Evolutionary conservation across 1,140 invertebrate genomes (phyloP).

Genomic region (Bombus confusus): DNA sequence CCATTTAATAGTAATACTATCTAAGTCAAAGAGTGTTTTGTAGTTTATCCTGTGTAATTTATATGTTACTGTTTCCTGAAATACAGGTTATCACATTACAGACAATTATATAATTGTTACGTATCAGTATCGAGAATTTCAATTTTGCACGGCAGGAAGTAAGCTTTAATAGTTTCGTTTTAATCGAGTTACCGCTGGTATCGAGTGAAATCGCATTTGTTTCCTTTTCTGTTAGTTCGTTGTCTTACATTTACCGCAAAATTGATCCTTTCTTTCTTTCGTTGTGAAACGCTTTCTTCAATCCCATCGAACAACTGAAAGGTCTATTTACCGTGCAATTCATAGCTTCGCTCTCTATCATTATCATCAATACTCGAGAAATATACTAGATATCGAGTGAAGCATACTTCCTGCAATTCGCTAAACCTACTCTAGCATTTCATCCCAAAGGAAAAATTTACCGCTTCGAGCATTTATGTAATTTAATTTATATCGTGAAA

Average conservation of each 20-base stretch:
- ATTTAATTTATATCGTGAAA: background rate
- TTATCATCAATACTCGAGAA: constrained; percentile 21
- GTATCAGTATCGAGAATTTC: background rate
- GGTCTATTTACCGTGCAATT: constrained; percentile 23
- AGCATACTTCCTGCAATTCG: constrained; percentile 23
- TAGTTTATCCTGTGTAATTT: background rate
- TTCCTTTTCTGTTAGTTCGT: background rate
- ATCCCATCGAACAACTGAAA: background rate
- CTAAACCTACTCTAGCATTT: background rate
- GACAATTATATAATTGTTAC: background rate
- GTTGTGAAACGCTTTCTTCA: constrained; percentile 25
- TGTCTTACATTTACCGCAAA: constrained; percentile 17
- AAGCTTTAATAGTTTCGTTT: background rate
- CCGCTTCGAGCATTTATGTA: background rate
- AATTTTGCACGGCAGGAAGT: background rate
- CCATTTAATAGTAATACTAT: too few relatives aligned
- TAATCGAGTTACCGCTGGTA: background rate
- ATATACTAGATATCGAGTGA: constrained; percentile 19
- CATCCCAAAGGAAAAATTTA: background rate
- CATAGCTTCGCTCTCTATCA: background rate
- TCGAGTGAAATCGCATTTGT: background rate
- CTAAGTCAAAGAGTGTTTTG: too few relatives aligned
- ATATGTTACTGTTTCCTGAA: background rate
- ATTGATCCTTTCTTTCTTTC: constrained; percentile 7
- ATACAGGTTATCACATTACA: background rate